Percentiles rank a stretch among this genome's conserved stretches.
phyloP scores from a whole-genome alignment of 2,113 vertebrate genomes.

The Gobiocypris rarus region DNA sequence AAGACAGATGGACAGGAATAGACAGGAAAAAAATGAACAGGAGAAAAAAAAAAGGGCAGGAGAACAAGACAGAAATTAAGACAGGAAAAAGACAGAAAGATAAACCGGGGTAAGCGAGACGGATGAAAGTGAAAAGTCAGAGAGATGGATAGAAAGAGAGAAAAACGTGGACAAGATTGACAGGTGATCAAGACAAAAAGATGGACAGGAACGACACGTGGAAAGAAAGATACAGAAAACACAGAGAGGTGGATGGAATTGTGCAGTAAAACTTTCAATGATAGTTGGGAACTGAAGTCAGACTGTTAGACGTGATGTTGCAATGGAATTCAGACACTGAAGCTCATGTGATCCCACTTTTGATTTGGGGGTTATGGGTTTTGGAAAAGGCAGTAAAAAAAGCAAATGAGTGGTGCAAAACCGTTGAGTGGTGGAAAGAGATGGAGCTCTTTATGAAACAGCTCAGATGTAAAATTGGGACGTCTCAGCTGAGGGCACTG shows the following conservation, averaged over 20 bases:
- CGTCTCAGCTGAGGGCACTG: constrained; percentile 4
- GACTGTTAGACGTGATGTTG: background rate
- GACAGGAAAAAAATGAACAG: background rate
- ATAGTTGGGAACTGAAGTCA: background rate
- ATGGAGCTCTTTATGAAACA: constrained; percentile 1
- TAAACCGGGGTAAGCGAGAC: background rate
- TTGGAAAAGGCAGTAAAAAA: background rate
- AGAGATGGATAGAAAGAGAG: background rate
- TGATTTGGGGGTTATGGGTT: background rate
- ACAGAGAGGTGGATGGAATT: background rate
- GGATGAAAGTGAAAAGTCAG: background rate
- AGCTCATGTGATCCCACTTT: background rate
- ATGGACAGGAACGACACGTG: too few species aligned
- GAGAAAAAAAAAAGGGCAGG: background rate
- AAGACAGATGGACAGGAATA: background rate
- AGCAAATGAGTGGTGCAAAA: background rate
- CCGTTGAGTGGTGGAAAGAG: too few species aligned
- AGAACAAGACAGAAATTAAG: background rate
- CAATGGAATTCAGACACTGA: background rate
- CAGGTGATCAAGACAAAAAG: background rate
- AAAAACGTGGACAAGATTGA: background rate
- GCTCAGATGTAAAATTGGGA: constrained; percentile 7
- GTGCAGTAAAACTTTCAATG: background rate
- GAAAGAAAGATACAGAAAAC: too few species aligned
- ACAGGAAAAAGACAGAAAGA: background rate